Conservation (phyloP, 2,797 vertebrate species). For the Botia almorhae region DNA sequence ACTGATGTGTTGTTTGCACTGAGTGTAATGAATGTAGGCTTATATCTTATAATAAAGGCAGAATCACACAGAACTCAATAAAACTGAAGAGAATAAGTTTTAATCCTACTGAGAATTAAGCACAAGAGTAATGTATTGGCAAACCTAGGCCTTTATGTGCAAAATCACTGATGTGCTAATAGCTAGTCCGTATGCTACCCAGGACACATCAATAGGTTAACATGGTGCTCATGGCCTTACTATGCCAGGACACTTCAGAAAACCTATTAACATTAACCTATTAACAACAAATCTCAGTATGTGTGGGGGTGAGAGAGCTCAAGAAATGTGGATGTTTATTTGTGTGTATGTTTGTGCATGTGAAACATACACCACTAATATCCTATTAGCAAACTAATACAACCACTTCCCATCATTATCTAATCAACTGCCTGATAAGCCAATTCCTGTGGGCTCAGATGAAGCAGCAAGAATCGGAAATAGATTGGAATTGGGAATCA, state of each 20-base stretch:
- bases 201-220: conserved; percentile 1
- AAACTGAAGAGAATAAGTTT: neutral
- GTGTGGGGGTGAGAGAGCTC: neutral
- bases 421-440: conserved; percentile 8
- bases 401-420: conserved; percentile 19
- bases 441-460: conserved; percentile 1
- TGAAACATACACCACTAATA: conserved; percentile 27
- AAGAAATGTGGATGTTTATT: neutral
- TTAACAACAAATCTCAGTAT: conserved; percentile 14
- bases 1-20: neutral
- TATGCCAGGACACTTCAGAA: conserved; percentile 1
- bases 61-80: neutral
- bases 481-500: conserved; percentile 34
- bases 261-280: conserved; percentile 23
- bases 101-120: neutral
- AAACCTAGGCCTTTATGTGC: neutral
- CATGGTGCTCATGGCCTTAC: neutral
- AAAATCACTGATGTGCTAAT: neutral
- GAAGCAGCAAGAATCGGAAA: conserved; percentile 26
- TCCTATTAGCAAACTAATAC: conserved; percentile 21
- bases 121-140: conserved; percentile 5
- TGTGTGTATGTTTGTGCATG: conserved; percentile 15
- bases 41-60: conserved; percentile 1
- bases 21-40: conserved; percentile 6
- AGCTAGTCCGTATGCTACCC: neutral